These are phyloP conservation scores for Nezara viridula DNA, from an alignment of 2,888 invertebrate species.

Conservation along the genomic window DNA sequence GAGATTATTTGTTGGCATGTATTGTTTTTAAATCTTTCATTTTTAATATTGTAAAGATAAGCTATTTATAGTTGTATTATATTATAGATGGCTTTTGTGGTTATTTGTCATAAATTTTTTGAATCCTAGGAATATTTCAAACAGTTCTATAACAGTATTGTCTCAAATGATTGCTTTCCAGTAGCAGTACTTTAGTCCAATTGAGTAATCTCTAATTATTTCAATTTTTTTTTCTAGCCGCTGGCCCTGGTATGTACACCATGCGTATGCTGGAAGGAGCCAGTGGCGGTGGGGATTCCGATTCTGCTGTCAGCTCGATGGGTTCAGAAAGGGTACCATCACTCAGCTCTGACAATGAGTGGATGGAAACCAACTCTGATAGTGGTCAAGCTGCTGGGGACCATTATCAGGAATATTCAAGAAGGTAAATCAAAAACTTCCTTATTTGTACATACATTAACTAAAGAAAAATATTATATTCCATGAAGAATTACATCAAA, in stretches of 20 bases:
- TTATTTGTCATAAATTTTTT: neutral
- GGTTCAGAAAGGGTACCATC: constrained; percentile 91
- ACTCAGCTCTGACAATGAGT: constrained; percentile 89
- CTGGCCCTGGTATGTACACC: constrained; percentile 79
- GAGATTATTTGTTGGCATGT: neutral
- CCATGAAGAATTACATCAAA: neutral
- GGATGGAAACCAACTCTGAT: constrained; percentile 90
- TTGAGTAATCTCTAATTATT: neutral
- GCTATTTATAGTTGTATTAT: neutral
- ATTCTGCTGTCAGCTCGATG: constrained; percentile 94
- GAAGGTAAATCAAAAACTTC: neutral
- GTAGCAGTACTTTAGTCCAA: neutral
- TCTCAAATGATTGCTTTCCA: neutral
- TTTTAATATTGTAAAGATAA: neutral
- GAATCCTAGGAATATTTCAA: neutral
- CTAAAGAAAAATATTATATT: neutral
- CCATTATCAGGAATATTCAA: constrained; percentile 71
- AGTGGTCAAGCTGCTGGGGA: constrained; percentile 77
- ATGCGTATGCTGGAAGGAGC: constrained; percentile 85
- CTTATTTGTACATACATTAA: neutral
- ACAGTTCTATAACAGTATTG: neutral
- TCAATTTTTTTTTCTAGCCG: neutral
- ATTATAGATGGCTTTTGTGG: neutral
- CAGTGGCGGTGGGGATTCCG: constrained; percentile 76
- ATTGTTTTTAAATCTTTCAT: neutral